Conservation (phyloP, 2,113 vertebrate species). For the Epinephelus lanceolatus region DNA sequence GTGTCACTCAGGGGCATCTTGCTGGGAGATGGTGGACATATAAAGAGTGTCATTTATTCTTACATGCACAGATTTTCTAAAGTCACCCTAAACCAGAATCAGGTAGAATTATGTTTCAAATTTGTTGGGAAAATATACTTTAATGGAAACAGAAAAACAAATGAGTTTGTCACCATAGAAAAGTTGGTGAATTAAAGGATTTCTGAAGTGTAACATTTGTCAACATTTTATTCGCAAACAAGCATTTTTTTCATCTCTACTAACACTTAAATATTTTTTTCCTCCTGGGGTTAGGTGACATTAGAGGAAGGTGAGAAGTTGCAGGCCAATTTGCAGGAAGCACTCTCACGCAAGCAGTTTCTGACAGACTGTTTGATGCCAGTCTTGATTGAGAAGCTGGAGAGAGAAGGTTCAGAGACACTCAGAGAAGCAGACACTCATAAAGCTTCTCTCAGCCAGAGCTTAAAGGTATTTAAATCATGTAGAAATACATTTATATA, state of each 20-base stretch:
- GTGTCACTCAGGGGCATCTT: background rate
- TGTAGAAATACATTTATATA: background rate
- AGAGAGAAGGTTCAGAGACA: conserved; percentile 63
- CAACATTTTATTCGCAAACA: background rate
- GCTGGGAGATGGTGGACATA: background rate
- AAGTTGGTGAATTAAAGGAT: background rate
- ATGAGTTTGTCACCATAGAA: background rate
- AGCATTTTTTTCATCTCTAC: background rate
- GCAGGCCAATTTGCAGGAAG: conserved; percentile 68
- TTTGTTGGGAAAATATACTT: background rate
- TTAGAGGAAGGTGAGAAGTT: conserved; percentile 74
- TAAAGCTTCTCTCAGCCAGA: conserved; percentile 50
- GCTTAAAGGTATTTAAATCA: conserved; percentile 71
- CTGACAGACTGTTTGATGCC: conserved; percentile 74
- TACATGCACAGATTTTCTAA: background rate
- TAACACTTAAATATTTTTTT: background rate
- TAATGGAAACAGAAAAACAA: background rate
- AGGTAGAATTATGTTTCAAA: background rate
- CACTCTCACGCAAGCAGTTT: conserved; percentile 75
- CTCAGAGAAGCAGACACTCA: conserved; percentile 60
- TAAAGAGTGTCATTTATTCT: background rate
- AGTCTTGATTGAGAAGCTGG: conserved; percentile 69
- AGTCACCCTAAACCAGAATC: background rate
- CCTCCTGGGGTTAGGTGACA: conserved; percentile 64
- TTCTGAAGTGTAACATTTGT: background rate